Evolutionary conservation across 2,113 vertebrate species (phyloP), one percentile per base, ranked within the genome.

Genomic region (Neotoma lepida): DNA sequence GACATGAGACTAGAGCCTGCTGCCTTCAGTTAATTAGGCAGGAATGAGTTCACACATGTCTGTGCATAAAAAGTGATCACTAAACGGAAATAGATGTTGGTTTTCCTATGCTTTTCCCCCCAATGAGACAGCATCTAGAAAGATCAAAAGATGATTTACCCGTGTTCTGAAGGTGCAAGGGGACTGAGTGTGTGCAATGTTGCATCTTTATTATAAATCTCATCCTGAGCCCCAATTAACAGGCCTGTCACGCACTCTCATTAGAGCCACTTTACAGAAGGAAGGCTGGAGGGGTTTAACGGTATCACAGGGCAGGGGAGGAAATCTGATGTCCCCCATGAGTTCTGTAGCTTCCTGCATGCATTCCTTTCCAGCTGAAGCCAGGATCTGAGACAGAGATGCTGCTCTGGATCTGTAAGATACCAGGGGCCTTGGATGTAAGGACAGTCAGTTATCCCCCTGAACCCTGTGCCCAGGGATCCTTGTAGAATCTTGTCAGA

Each of bases 131-230:
- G 6, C 20, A 22, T 81, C 86, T 70, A 71, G 74, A 96, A 96
- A 71, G 86, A 88, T 92, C 56, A 1, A 91, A 88, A 81, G 68
- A 54, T 41, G 70, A 85, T 96, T 95, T 90, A 92, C 94, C 94
- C 51, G 17, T 56, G 35, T 63, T 17, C 14, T 9, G 14, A 22
- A 28, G 64, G 26, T 41, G 13, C 39, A 90, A 10, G 54, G 94
- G n/a, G 74, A 39, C 86, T 71, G n/a, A 81, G 63, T 88, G 49
- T 80, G n/a, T 77, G 86, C 51, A 26, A 15, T 49, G 71, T 96
- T 51, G 58, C 77, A 63, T 96, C 90, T 96, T 96, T 81, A 73
- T 97, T 95, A 90, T 9, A 22, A 13, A 96, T 98, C 96, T 97
- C 41, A 87, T 94, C 41, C 85, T 35, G 18, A 95, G 90, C 86